These are phyloP conservation scores for Venusia cambrica DNA, from an alignment of 2,888 invertebrate species.

Conservation along the genomic window DNA sequence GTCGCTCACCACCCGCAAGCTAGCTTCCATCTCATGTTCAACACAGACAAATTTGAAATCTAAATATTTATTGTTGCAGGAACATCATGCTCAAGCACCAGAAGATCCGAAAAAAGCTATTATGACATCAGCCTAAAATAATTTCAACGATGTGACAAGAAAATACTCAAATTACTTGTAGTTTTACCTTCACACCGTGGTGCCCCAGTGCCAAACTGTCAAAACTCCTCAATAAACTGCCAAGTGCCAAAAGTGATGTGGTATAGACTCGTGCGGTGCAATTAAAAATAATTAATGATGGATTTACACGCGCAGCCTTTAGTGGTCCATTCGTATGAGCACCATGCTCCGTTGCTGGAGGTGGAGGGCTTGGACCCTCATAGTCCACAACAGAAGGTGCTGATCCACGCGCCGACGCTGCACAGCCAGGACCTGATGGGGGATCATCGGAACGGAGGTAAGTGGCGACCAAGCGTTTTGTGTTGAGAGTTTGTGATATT, in stretches of 20 bases:
- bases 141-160: slow-evolving; percentile 37
- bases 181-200: too few relatives aligned
- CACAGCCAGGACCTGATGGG: slow-evolving; percentile 69
- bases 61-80: slow-evolving; percentile 59
- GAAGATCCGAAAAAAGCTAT: slow-evolving; percentile 62
- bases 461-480: slow-evolving; percentile 30
- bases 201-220: too few relatives aligned
- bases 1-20: too few relatives aligned
- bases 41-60: too few relatives aligned
- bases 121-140: slow-evolving; percentile 39
- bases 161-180: slow-evolving; percentile 42
- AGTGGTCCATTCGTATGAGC: slow-evolving; percentile 71
- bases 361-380: slow-evolving; percentile 73
- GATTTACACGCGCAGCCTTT: slow-evolving; percentile 72
- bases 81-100: slow-evolving; percentile 58
- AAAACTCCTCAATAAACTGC: too few relatives aligned
- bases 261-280: slow-evolving; percentile 25
- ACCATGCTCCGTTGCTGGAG: slow-evolving; percentile 70
- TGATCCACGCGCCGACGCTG: slow-evolving; percentile 69
- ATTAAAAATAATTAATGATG: too few relatives aligned
- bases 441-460: slow-evolving; percentile 74
- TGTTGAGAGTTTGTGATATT: too few relatives aligned
- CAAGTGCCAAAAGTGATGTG: slow-evolving; percentile 44
- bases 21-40: too few relatives aligned
- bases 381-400: slow-evolving; percentile 73